Evolutionary conservation across 2,888 invertebrate species (phyloP), one percentile per base, ranked within the genome.

Genomic region (Aquatica leii): DNA sequence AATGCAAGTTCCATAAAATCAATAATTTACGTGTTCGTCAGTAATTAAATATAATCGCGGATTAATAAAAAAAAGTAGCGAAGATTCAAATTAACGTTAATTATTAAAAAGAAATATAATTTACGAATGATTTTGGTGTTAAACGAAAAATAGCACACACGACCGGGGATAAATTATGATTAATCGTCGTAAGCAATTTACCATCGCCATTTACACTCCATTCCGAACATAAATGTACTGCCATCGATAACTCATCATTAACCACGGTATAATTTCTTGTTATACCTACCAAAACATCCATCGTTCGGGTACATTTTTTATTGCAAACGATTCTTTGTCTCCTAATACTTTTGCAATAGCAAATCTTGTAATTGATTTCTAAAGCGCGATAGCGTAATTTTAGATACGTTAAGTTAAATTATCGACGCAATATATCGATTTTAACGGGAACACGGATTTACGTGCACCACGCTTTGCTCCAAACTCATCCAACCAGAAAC

Each of bases 151-250:
- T 51, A 37, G 18, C 37, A 21, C 20, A 57, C 53, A 62, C 62
- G 57, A 57, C 35, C 54, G 63, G 70, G 69, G 72, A 72, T 72
- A 71, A 72, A 71, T 72, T 71, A 71, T 72, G 69, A 72, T 72
- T 71, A 71, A 72, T 71, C 69, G 69, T 65, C 56, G 54, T 41
- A 59, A 66, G 69, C 68, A 71, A 70, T 70, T 71, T 70, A 71
- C 67, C 67, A 66, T 70, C 71, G 69, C 69, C 71, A 70, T 71
- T 72, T 72, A 70, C 71, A 70, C 69, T 65, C 62, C 60, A 71
- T 71, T 68, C 59, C 65, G 62, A 68, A 68, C 70, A 69, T 70
- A 69, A 72, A 58, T 63, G 55, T 51, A 35, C 46, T 46, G 18
- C 55, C 59, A 56, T 54, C 59, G 59, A 64, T 64, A 59, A 52